phyloP scores from a whole-genome alignment of 1,140 invertebrate species.

The Drosophila miranda region DNA sequence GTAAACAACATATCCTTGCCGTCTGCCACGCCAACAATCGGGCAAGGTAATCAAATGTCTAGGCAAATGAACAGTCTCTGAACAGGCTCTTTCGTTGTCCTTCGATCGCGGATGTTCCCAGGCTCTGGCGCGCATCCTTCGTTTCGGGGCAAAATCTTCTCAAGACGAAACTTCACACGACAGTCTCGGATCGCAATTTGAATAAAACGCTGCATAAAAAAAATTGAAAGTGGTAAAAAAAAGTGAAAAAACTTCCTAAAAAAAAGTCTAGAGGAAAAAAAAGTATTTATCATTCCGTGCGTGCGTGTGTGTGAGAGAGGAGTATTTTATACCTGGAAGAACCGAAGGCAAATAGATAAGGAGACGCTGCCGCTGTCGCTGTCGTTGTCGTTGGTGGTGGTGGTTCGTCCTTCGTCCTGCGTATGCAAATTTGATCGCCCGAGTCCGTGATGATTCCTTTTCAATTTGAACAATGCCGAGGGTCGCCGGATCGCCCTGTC shows the following conservation, averaged over 20 bases:
- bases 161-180: conserved; percentile 68
- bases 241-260: conserved; percentile 75
- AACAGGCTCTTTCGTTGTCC: conserved; percentile 24
- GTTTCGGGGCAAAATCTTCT: conserved; percentile 55
- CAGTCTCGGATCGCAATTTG: conserved; percentile 63
- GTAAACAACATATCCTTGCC: too few relatives aligned
- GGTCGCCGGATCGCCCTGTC: conserved; percentile 60
- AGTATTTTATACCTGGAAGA: conserved; percentile 57
- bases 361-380: conserved; percentile 19
- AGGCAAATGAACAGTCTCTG: conserved; percentile 37
- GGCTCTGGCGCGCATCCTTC: conserved; percentile 53
- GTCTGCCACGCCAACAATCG: background rate
- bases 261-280: conserved; percentile 61
- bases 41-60: conserved; percentile 41
- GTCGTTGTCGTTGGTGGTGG: conserved; percentile 54
- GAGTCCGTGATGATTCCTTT: conserved; percentile 70
- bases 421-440: conserved; percentile 70
- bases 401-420: conserved; percentile 61
- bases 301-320: conserved; percentile 43
- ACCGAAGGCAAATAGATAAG: conserved; percentile 72
- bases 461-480: conserved; percentile 72
- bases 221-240: conserved; percentile 78
- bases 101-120: conserved; percentile 70
- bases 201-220: conserved; percentile 67
- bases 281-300: conserved; percentile 76